Conservation (phyloP, 2,888 invertebrate genomes). For the Augiades crinisus region DNA sequence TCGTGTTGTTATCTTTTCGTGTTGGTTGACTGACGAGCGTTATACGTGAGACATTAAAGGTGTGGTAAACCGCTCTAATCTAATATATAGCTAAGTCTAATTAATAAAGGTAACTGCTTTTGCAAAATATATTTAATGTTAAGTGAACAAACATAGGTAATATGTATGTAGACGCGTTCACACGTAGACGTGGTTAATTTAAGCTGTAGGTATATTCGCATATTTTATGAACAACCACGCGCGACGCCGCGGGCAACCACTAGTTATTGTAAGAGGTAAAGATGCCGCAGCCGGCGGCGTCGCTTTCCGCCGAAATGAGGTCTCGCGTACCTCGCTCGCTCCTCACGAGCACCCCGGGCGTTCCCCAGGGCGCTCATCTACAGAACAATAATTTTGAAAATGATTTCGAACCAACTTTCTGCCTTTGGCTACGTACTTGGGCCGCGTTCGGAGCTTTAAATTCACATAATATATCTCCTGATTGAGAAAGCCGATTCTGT, state of each 20-base stretch:
- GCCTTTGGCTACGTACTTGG: background rate
- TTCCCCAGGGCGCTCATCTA: conserved; percentile 59
- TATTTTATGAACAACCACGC: background rate
- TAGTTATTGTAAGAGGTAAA: conserved; percentile 36
- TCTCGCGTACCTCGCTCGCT: conserved; percentile 27
- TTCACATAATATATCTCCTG: background rate
- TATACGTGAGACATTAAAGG: no score
- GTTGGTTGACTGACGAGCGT: no score
- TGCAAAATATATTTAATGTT: no score
- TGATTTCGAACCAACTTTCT: conserved; percentile 54
- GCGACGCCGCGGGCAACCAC: background rate
- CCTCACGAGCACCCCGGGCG: conserved; percentile 49
- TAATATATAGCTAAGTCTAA: no score
- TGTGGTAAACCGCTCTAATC: no score
- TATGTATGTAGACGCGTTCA: no score
- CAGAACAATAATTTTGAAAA: conserved; percentile 74
- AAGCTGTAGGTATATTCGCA: no score
- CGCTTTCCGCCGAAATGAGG: conserved; percentile 29
- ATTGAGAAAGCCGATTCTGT: no score
- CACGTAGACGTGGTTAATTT: no score
- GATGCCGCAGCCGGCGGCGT: conserved; percentile 36
- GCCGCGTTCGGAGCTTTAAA: background rate
- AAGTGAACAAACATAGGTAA: no score
- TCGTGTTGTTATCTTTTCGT: no score
- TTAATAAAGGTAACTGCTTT: no score